phyloP scores from a whole-genome alignment of 2,888 invertebrate species.

The Panopea generosa region DNA sequence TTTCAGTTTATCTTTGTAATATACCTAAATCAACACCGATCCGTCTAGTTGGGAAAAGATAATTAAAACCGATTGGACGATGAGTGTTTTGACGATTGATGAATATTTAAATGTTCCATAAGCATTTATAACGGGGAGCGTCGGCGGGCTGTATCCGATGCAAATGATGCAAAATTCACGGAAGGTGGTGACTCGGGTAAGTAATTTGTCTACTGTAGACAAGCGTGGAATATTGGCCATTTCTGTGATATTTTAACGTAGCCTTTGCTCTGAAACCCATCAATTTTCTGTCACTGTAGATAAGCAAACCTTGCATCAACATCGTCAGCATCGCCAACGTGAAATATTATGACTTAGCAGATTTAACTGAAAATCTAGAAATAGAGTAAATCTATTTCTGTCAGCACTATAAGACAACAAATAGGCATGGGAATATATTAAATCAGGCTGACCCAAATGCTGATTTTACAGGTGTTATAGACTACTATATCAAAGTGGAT shows the following conservation, averaged over 20 bases:
- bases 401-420: no score
- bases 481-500: no score
- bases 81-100: slow-evolving; percentile 31
- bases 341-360: no score
- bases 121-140: slow-evolving; percentile 7
- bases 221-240: slow-evolving; percentile 54
- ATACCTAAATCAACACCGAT: slow-evolving; percentile 25
- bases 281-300: slow-evolving; percentile 55
- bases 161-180: slow-evolving; percentile 50
- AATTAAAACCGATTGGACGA: slow-evolving; percentile 20
- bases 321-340: no score
- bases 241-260: slow-evolving; percentile 40
- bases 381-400: no score
- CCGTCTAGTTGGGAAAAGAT: slow-evolving; percentile 18
- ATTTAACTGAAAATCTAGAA: no score
- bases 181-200: slow-evolving; percentile 28
- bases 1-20: slow-evolving; percentile 32
- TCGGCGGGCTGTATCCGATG: slow-evolving; percentile 2
- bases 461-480: no score
- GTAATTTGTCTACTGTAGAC: slow-evolving; percentile 62
- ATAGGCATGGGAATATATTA: no score
- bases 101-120: slow-evolving; percentile 49
- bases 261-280: slow-evolving; percentile 56
- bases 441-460: no score
- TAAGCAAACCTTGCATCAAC: slow-evolving; percentile 15